Base-by-base conservation (phyloP, 2,797 vertebrate genomes). In the Coendou prehensilis region DNA sequence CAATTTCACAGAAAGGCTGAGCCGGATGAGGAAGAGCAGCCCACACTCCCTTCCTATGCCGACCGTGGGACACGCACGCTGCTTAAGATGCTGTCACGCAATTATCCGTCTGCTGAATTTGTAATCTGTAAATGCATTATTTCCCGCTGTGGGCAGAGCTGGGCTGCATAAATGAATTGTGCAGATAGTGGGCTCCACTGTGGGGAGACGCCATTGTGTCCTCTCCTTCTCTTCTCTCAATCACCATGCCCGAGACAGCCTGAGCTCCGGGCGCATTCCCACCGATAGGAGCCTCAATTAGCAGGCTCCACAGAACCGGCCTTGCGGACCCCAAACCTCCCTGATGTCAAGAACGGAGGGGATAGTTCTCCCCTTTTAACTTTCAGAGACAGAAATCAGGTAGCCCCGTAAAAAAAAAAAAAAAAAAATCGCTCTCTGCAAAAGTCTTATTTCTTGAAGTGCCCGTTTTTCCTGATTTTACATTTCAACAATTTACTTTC, bases 401-500 rank as follows among this genome's bases (percentile, higher is more conserved):
- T 95, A 94, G 59, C 56, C 41, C 56, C 73, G 75, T 22, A 41
- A 23, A 33, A 85, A 73, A 64, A 3, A 10, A 47, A 23, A 88
- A 4, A 50, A 23, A 67, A 93, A 94, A 91, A 75, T n/a, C 26
- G 26, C 69, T 41, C 9, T 82, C 28, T 82, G 57, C 30, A 15
- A 30, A 92, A 59, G 28, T 85, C 78, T 92, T 95, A 87, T 52
- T 97, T 96, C 82, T 92, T 57, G 92, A 94, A 92, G 47, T 80
- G 57, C 59, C 81, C 41, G 26, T 54, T 95, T 96, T 90, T 86
- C 73, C 84, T 90, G 64, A 89, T 94, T 95, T 95, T 91, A 97
- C 93, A 96, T 97, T 88, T 85, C 87, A 97, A 95, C 94, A 97
- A 94, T 93, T 95, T 93, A 95, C 93, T 97, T 96, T 95, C 96